These are phyloP conservation scores for Erethizon dorsatum DNA, from an alignment of 2,797 vertebrate genomes.

Conservation along the genomic window DNA sequence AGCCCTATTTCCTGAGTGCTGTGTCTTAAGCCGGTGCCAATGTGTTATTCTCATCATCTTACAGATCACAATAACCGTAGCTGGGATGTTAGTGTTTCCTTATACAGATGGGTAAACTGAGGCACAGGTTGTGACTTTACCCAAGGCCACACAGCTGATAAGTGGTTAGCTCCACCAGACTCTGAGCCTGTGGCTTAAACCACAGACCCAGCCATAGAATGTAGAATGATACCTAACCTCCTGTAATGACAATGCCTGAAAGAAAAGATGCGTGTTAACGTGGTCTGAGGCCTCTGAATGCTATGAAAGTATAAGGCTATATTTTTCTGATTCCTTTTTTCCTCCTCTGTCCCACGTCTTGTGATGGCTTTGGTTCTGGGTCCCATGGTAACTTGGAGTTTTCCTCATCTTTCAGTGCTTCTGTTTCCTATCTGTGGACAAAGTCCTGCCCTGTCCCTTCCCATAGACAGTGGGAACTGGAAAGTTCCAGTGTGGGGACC, in stretches of 20 bases:
- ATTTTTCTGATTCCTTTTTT: background rate
- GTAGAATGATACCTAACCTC: background rate
- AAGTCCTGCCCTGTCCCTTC: background rate
- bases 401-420: background rate
- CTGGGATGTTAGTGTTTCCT: background rate
- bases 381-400: background rate
- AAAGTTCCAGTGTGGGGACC: background rate
- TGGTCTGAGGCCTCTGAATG: fast-evolving
- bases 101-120: background rate
- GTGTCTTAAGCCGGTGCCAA: background rate
- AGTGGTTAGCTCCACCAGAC: background rate
- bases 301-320: fast-evolving
- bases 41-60: background rate
- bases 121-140: background rate
- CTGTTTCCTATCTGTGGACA: background rate
- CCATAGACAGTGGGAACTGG: background rate
- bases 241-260: fast-evolving
- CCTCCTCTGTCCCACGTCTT: background rate
- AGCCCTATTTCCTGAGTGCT: background rate
- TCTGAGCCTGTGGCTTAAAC: background rate
- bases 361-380: background rate
- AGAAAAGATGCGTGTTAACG: fast-evolving
- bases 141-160: background rate
- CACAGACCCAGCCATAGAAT: background rate
- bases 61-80: background rate